Conservation (phyloP, 2,888 invertebrate genomes). For the Melipona beecheii region DNA sequence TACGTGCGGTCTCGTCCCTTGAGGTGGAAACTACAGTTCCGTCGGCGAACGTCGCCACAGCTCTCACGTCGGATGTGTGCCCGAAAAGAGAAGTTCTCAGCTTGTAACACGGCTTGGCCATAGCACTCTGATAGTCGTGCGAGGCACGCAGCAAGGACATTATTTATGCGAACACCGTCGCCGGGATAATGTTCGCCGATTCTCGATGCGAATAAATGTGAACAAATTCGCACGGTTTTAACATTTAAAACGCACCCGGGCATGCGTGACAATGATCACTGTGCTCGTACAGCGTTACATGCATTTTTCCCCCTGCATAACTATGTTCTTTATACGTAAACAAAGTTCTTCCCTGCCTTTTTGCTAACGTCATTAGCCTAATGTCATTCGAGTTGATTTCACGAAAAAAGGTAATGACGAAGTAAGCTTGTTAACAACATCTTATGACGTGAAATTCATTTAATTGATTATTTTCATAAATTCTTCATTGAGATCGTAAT, state of each 20-base stretch:
- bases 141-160: slow-evolving; percentile 23
- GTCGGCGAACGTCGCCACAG: slow-evolving; percentile 88
- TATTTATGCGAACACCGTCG: slow-evolving; percentile 37
- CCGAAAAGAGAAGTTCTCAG: slow-evolving; percentile 91
- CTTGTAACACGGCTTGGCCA: slow-evolving; percentile 87
- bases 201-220: slow-evolving; percentile 21
- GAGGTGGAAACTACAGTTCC: slow-evolving; percentile 94
- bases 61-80: slow-evolving; percentile 94
- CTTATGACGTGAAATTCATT: background rate
- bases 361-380: slow-evolving; percentile 28
- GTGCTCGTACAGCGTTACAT: slow-evolving; percentile 7
- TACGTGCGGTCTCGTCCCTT: slow-evolving; percentile 93
- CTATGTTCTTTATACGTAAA: slow-evolving; percentile 13
- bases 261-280: slow-evolving; percentile 45
- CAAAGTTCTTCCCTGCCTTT: slow-evolving; percentile 18
- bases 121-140: slow-evolving; percentile 41
- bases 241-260: slow-evolving; percentile 52
- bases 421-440: background rate
- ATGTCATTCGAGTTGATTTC: background rate
- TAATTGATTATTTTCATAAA: background rate
- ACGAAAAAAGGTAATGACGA: background rate
- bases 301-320: background rate
- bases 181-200: slow-evolving; percentile 28
- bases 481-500: background rate
- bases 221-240: slow-evolving; percentile 48